Evolutionary conservation across 1,140 invertebrate genomes (phyloP).

Genomic region (Agraylea sexmaculata): DNA sequence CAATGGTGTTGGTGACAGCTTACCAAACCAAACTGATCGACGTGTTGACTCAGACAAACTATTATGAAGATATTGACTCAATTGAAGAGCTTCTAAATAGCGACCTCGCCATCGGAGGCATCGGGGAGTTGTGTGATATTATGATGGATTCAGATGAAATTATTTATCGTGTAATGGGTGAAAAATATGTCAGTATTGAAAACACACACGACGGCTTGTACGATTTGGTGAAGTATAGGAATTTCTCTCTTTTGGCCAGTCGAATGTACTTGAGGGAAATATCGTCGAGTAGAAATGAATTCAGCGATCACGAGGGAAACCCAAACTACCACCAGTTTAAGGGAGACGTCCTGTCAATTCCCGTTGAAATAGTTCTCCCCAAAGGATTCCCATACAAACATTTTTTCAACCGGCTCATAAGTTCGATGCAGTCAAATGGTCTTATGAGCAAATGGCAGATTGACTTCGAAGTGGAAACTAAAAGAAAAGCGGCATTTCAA

Average conservation of each 20-base stretch:
- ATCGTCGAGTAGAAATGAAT: constrained; percentile 26
- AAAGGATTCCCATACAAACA: constrained; percentile 39
- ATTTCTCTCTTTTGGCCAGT: constrained; percentile 31
- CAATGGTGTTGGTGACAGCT: constrained; percentile 35
- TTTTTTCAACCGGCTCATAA: constrained; percentile 32
- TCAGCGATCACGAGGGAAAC: constrained; percentile 27
- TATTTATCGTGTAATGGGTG: constrained; percentile 30
- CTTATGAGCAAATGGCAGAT: constrained; percentile 26
- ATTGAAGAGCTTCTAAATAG: constrained; percentile 33
- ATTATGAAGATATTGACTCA: constrained; percentile 36
- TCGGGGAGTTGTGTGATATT: constrained; percentile 37
- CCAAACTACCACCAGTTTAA: constrained; percentile 31
- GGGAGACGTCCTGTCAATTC: constrained; percentile 35
- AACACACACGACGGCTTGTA: constrained; percentile 28
- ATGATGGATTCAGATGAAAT: constrained; percentile 35
- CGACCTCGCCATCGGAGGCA: constrained; percentile 35
- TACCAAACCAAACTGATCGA: constrained; percentile 42
- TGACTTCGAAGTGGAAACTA: constrained; percentile 20
- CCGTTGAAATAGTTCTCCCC: constrained; percentile 38
- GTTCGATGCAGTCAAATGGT: constrained; percentile 33
- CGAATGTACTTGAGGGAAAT: constrained; percentile 30
- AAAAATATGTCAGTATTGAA: constrained; percentile 28
- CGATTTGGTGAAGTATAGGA: constrained; percentile 31
- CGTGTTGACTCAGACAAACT: constrained; percentile 38
- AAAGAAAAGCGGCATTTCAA: constrained; percentile 15